These are phyloP conservation scores for Thunnus maccoyii DNA, from an alignment of 2,113 vertebrate species.

Conservation along the genomic window DNA sequence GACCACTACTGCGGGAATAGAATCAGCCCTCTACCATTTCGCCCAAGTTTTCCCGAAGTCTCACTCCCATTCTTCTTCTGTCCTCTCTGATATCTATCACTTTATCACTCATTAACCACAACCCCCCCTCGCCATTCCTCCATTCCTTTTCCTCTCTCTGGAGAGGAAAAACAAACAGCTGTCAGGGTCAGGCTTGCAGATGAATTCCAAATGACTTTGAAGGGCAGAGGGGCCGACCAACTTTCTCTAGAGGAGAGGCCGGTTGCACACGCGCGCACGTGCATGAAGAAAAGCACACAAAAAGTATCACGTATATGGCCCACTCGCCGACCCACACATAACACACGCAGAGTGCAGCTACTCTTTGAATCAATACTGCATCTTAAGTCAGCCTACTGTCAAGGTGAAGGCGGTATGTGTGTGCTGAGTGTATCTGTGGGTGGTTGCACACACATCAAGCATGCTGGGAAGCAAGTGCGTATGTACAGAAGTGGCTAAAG, in stretches of 20 bases:
- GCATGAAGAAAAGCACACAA: constrained; percentile 53
- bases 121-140: constrained; percentile 43
- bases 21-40: constrained; percentile 41
- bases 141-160: constrained; percentile 64
- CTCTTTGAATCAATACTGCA: constrained; percentile 75
- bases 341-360: constrained; percentile 27
- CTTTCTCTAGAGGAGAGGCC: constrained; percentile 71
- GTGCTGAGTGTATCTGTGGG: constrained; percentile 34
- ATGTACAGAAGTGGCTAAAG: constrained; percentile 28
- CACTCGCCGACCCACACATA: constrained; percentile 21
- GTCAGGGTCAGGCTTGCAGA: constrained; percentile 81
- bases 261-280: constrained; percentile 17
- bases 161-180: constrained; percentile 82
- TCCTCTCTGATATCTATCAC: constrained; percentile 70
- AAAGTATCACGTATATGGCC: constrained; percentile 26
- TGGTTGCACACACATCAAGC: constrained; percentile 2
- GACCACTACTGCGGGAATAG: constrained; percentile 43
- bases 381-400: constrained; percentile 67
- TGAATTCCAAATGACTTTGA: constrained; percentile 84
- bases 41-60: constrained; percentile 43
- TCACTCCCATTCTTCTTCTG: constrained; percentile 61
- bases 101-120: constrained; percentile 72
- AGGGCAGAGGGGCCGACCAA: constrained; percentile 77
- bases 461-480: neutral
- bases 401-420: constrained; percentile 66